Conservation (phyloP, 2,113 vertebrate genomes). For the Perccottus glenii region DNA sequence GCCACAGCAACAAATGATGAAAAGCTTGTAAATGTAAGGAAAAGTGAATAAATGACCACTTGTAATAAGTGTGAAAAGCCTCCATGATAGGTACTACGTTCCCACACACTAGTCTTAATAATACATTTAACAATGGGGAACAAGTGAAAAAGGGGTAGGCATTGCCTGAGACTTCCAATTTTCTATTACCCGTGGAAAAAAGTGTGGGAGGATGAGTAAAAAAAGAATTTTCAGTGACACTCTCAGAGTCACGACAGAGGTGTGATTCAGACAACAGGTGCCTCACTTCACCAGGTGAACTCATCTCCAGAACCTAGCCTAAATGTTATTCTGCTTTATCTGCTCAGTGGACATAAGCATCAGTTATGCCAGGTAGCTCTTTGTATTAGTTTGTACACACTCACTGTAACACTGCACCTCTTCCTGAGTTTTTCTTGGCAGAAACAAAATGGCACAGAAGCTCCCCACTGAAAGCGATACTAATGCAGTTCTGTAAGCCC, state of each 20-base stretch:
- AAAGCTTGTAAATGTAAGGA: conserved; percentile 27
- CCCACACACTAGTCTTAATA: conserved; percentile 36
- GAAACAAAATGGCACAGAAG: conserved; percentile 12
- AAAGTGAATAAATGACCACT: conserved; percentile 12
- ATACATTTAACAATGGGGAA: conserved; percentile 21
- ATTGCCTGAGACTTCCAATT: conserved; percentile 30
- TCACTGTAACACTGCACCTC: conserved; percentile 38
- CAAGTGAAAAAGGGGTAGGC: conserved; percentile 14
- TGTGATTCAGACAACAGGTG: conserved; percentile 15
- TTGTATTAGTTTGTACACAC: conserved; percentile 17
- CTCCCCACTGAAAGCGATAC: conserved; percentile 27
- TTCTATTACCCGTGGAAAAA: conserved; percentile 43
- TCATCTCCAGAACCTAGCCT: not conserved
- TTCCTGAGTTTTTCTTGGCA: conserved; percentile 29
- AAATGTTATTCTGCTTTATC: not conserved
- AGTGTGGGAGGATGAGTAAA: conserved; percentile 48
- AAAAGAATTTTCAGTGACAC: conserved; percentile 21
- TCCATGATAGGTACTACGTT: conserved; percentile 14
- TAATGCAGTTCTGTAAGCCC: conserved; percentile 38
- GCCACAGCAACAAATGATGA: conserved; percentile 8
- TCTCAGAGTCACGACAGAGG: conserved; percentile 13
- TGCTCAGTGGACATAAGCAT: not conserved
- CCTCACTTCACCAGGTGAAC: not conserved
- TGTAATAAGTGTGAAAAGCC: conserved; percentile 26
- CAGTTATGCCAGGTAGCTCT: not conserved